These are phyloP conservation scores for Cacoxenus indagator DNA, from an alignment of 2,888 invertebrate genomes.

Conservation along the genomic window DNA sequence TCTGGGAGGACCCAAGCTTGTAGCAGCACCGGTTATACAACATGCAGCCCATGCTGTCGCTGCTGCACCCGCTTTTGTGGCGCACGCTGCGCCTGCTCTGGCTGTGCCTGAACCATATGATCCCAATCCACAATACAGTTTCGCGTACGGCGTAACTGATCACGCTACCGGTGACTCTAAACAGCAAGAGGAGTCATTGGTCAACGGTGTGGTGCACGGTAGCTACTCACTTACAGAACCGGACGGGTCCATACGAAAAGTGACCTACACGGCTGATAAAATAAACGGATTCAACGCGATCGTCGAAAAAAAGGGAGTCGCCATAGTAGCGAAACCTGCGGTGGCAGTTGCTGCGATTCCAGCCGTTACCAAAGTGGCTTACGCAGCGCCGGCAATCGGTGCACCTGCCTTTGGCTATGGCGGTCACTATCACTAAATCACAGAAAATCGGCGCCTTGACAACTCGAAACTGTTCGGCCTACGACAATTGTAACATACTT, in stretches of 20 bases:
- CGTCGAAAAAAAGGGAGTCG: conserved; percentile 73
- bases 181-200: conserved; percentile 73
- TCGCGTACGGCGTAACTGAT: conserved; percentile 79
- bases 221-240: conserved; percentile 77
- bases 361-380: conserved; percentile 56
- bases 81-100: conserved; percentile 55
- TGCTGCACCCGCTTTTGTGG: conserved; percentile 36
- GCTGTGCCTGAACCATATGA: conserved; percentile 59
- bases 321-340: conserved; percentile 43
- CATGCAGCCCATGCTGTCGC: conserved; percentile 52
- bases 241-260: conserved; percentile 76
- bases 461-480: conserved; percentile 14
- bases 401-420: background rate
- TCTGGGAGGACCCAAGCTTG: conserved; percentile 48
- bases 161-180: conserved; percentile 76
- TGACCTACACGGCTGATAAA: conserved; percentile 78
- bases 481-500: conserved; percentile 55
- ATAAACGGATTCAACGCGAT: conserved; percentile 78
- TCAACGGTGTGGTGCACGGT: conserved; percentile 78
- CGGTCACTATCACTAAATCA: conserved; percentile 14
- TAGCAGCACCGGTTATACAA: conserved; percentile 46
- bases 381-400: conserved; percentile 47
- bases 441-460: background rate
- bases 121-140: conserved; percentile 76
- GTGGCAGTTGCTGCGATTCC: conserved; percentile 46